A percentile compares a stretch with the other conserved stretches of the same genome.
phyloP scores from a whole-genome alignment of 2,797 vertebrate species.

The Sebastes reedi region DNA sequence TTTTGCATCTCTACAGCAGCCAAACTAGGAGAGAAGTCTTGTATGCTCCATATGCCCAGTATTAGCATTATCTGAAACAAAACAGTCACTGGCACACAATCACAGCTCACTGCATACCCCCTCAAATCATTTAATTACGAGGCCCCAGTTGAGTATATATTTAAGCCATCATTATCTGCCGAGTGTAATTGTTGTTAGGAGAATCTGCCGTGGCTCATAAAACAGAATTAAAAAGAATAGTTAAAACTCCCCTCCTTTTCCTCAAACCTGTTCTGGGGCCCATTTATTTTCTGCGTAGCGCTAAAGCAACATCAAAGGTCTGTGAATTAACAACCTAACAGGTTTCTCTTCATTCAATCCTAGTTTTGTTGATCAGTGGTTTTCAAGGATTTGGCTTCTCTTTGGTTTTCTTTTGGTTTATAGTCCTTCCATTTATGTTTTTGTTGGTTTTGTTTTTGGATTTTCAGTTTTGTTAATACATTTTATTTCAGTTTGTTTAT shows the following conservation, averaged over 20 bases:
- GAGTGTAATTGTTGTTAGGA: slow-evolving; percentile 61
- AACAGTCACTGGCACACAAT: slow-evolving; percentile 78
- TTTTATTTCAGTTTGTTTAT: not conserved
- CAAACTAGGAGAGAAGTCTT: slow-evolving; percentile 42
- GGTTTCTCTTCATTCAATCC: not conserved
- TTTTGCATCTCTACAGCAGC: slow-evolving; percentile 43
- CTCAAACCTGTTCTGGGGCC: slow-evolving; percentile 9
- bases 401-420: not conserved
- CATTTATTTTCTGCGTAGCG: not conserved
- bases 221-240: slow-evolving; percentile 48
- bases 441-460: not conserved
- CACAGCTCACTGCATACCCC: slow-evolving; percentile 73
- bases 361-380: not conserved
- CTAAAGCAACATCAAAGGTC: not conserved
- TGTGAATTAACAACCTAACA: not conserved
- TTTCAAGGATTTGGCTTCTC: not conserved
- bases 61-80: slow-evolving; percentile 79
- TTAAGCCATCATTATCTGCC: slow-evolving; percentile 74
- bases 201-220: slow-evolving; percentile 51
- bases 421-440: not conserved
- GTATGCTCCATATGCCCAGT: slow-evolving; percentile 61
- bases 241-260: slow-evolving; percentile 33
- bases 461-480: not conserved
- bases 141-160: slow-evolving; percentile 75
- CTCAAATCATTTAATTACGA: slow-evolving; percentile 81